A percentile compares a stretch with the other conserved stretches of the same genome.
Conservation (phyloP, 2,113 vertebrate species). For the Podocnemis expansa region DNA sequence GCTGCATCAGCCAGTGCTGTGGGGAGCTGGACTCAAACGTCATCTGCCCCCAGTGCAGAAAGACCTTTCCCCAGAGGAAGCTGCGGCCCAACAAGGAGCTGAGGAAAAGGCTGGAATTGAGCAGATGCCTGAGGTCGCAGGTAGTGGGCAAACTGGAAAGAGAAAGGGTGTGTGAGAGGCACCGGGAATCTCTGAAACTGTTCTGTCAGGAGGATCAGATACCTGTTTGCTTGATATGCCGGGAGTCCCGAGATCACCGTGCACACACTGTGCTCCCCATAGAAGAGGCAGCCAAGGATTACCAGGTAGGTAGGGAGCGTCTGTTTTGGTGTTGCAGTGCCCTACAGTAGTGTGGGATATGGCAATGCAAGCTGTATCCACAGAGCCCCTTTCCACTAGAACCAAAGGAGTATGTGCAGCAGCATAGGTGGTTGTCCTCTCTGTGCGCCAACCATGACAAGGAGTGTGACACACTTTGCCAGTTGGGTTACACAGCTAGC, state of each 20-base stretch:
- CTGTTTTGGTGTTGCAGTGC: no score
- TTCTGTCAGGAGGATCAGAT: constrained; percentile 8
- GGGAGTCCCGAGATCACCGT: constrained; percentile 40
- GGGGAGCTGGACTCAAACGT: neutral
- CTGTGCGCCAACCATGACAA: no score
- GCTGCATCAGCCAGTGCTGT: constrained; percentile 28
- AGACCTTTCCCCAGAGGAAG: neutral
- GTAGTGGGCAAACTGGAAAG: neutral
- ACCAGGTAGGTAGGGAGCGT: constrained; percentile 18
- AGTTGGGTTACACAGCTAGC: no score
- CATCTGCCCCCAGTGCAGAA: constrained; percentile 42
- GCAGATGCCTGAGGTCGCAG: neutral
- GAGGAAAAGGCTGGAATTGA: neutral
- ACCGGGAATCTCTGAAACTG: neutral
- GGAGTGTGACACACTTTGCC: no score
- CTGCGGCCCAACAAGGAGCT: constrained; percentile 38
- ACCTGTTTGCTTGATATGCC: constrained; percentile 57
- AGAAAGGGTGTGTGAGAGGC: neutral
- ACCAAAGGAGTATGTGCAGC: no score
- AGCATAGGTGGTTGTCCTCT: no score
- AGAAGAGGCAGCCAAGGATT: constrained; percentile 26
- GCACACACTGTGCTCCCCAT: constrained; percentile 20
- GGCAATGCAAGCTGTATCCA: no score
- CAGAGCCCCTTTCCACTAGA: no score
- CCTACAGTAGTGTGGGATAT: no score